Base-by-base conservation (phyloP, 1,140 invertebrate species). In the Drosophila nigromelanica region DNA sequence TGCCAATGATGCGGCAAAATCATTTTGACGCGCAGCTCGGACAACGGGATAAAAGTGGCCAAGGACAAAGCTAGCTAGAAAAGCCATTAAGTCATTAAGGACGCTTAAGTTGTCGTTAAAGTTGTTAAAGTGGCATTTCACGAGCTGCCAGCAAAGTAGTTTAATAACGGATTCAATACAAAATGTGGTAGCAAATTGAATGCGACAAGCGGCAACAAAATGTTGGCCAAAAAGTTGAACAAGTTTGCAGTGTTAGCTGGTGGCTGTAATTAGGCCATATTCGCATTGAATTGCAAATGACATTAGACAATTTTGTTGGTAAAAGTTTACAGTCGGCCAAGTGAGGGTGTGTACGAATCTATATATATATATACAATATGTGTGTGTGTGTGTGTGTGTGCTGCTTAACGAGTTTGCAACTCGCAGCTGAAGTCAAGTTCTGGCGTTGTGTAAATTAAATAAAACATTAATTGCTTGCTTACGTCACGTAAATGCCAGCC, bases 1-100 rank as follows among this genome's bases (percentile, higher is more conserved):
- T 75, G 78, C 66, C 82, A 87, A 87, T 86, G 81, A 86, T 86
- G 81, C 67, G 78, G 82, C 81, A 81, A 78, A 87, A 86, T 77
- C 67, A 66, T 83, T 79, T 76, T 83, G 71, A 83, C 76, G 60
- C 66, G 10, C 14, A 15, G 69, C 67, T 55, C 73, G 21, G 48
- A 56, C 45, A 30, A 43, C 21, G 21, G 7, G 43, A 39, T 24
- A 58, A 40, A 39, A 18, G 15, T 5, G 14, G 40, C 4, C 6
- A 14, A 18, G 14, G 14, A 30, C 35, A 15, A 39, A 27, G 39
- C 52, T 47, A 35, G 5, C 12, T 5, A 27, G 12, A 33, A 71
- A 66, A 61, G 51, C 81, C 81, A 87, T 86, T 78, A 87, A 87
- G 81, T 77, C 82, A 86, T 86, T 86, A 87, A 45, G 70, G 43